Conservation (phyloP, 2,113 vertebrate species). For the Strix uralensis region DNA sequence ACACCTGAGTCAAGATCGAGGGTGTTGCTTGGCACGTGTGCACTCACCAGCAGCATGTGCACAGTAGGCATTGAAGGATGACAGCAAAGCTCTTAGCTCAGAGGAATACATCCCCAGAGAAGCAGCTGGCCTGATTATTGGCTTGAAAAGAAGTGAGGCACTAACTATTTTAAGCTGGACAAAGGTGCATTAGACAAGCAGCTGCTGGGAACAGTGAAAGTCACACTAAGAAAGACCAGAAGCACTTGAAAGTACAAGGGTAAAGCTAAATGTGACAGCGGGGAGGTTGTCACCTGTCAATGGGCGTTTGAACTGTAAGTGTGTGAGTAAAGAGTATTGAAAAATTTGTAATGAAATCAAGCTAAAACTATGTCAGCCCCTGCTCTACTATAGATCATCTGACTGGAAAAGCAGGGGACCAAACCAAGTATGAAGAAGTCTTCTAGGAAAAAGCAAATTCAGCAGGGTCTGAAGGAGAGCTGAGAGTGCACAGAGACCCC, state of each 20-base stretch:
- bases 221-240: background rate
- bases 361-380: background rate
- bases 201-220: background rate
- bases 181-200: background rate
- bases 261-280: background rate
- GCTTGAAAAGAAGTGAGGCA: background rate
- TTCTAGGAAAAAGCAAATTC: background rate
- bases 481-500: background rate
- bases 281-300: background rate
- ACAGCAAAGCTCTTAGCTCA: background rate
- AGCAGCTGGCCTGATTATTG: background rate
- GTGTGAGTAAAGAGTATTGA: background rate
- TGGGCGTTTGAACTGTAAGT: background rate
- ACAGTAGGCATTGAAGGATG: background rate
- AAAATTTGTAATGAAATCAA: background rate
- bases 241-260: background rate
- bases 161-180: background rate
- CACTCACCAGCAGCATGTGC: background rate
- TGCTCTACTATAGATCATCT: background rate
- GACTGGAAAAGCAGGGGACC: background rate
- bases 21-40: fast-evolving
- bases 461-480: background rate
- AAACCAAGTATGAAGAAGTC: background rate
- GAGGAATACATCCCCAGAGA: background rate
- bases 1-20: fast-evolving